Base-by-base conservation (phyloP, 2,113 vertebrate genomes). In the Neolamprologus devosi region DNA sequence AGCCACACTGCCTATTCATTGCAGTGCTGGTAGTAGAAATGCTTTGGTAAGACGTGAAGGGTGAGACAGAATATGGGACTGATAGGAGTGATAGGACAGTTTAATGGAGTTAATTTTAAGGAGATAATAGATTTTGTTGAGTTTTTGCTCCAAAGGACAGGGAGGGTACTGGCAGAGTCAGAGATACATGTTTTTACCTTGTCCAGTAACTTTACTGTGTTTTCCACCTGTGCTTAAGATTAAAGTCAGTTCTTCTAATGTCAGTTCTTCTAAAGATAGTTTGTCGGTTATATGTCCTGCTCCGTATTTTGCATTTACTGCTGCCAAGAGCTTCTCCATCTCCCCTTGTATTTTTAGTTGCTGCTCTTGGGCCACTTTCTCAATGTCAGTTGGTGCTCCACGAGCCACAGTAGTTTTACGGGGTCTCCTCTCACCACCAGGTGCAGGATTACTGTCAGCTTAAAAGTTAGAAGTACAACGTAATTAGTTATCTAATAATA, bases 321-420 rank as follows among this genome's bases (percentile, higher is more conserved):
- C 79, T 11, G 84, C 92, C 35, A 93, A 85, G 82, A 92, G 91
- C 80, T 58, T 91, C 80, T 95, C 90, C 85, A 86, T 94, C 82
- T 94, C 93, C 80, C 90, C 87, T 60, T 37, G 87, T 55, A 85
- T 80, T 90, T 94, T 95, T 6, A 88, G 84, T 87, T 92, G 91
- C 47, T 95, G 94, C 45, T 96, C 92, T 79, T 42, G 90, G 57
- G 93, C 95, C 84, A 94, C 81, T 73, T 92, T 90, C 60, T 95
- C 94, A 21, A 96, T 86, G 86, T 95, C 89, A 5, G 21, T 54
- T 11, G 10, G 40, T 2, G 87, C 26, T 35, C 93, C 92, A 11
- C 51, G 84, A n/a, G 93, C 91, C 73, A 90, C 21, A 5, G 89
- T 80, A 10, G 86, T 86, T 93, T 94, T 94, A 54, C 87, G 85